Conservation (phyloP, 2,797 vertebrate species). For the Liparis tanakae region DNA sequence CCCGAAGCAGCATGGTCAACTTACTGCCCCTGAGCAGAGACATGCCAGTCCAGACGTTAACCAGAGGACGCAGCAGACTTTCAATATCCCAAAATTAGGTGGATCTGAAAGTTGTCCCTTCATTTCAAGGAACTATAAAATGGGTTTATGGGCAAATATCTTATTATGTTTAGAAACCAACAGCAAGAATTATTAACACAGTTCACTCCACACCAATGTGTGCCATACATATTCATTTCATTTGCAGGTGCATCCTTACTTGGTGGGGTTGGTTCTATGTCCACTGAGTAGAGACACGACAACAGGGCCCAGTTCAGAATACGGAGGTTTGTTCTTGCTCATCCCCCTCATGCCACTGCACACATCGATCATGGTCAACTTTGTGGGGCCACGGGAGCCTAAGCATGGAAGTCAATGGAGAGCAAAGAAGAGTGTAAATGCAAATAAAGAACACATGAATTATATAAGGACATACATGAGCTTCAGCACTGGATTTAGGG, state of each 20-base stretch:
- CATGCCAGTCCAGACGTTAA: conserved; percentile 18
- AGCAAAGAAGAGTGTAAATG: conserved; percentile 18
- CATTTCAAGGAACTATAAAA: conserved; percentile 8
- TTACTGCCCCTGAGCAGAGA: conserved; percentile 89
- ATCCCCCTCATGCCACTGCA: conserved; percentile 91
- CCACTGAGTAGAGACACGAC: conserved; percentile 93
- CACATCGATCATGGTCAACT: conserved; percentile 95
- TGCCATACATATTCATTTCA: not conserved
- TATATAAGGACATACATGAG: not conserved
- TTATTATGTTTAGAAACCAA: not conserved
- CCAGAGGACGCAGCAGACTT: conserved; percentile 1
- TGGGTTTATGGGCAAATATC: not conserved
- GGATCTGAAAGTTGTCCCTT: not conserved
- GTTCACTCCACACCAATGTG: not conserved
- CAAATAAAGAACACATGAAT: not conserved
- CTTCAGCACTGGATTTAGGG: conserved; percentile 1
- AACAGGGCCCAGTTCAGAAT: conserved; percentile 91
- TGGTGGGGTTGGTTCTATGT: conserved; percentile 91
- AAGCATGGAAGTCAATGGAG: conserved; percentile 35
- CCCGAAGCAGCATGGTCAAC: conserved; percentile 94
- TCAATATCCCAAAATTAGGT: not conserved
- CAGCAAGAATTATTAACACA: not conserved
- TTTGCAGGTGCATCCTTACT: conserved; percentile 82
- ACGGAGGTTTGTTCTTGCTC: conserved; percentile 85
- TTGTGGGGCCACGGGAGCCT: conserved; percentile 93